Evolutionary conservation across 2,888 invertebrate genomes (phyloP).

Genomic region (Barypeithes pellucidus): DNA sequence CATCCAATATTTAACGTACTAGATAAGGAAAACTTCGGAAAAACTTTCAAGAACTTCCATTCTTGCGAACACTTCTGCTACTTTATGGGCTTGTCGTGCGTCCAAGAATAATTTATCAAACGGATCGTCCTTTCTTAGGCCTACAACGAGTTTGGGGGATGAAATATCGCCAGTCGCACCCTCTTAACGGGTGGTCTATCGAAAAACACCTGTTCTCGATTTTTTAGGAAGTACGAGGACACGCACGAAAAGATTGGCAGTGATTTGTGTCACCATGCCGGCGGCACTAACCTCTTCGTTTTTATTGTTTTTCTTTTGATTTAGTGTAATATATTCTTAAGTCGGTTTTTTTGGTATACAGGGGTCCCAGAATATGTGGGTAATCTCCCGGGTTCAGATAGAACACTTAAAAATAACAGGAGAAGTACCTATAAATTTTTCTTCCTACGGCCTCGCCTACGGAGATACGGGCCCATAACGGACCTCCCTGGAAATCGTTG

Average conservation of each 20-base stretch:
- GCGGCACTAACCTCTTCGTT: background rate
- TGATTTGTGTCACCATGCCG: conserved; percentile 32
- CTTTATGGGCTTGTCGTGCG: conserved; percentile 54
- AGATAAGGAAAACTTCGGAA: conserved; percentile 50
- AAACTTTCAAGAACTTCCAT: conserved; percentile 52
- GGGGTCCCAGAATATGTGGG: no score
- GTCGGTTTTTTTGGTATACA: no score
- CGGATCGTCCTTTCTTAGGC: conserved; percentile 47
- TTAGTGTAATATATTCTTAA: background rate
- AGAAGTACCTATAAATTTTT: no score
- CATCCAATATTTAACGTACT: conserved; percentile 52
- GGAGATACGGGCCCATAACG: no score
- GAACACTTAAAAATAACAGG: no score
- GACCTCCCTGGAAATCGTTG: no score
- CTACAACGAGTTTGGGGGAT: conserved; percentile 39
- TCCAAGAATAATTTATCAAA: conserved; percentile 53
- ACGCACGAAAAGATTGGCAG: conserved; percentile 38
- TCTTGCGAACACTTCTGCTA: conserved; percentile 43
- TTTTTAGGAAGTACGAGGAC: conserved; percentile 36
- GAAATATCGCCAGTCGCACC: conserved; percentile 51
- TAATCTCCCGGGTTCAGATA: no score
- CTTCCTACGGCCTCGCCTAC: no score
- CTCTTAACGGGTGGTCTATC: conserved; percentile 48
- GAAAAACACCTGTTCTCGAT: conserved; percentile 51
- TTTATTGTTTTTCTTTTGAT: conserved; percentile 24